Evolutionary conservation across 2,113 vertebrate species (phyloP).

Genomic region (Triplophysa siluroides): DNA sequence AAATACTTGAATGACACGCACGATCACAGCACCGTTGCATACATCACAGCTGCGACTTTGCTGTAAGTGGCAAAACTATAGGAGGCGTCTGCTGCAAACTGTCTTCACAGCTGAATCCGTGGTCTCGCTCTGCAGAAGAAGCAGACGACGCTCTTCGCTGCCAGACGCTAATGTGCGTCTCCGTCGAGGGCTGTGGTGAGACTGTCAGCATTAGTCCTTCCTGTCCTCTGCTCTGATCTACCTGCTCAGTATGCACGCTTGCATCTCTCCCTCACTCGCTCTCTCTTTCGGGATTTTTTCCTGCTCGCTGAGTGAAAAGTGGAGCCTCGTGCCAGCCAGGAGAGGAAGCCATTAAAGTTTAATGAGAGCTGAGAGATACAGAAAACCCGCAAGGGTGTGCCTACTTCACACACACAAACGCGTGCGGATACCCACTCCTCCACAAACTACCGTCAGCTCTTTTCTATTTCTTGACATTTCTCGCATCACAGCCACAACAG

Average conservation of each 20-base stretch:
- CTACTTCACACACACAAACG: conserved; percentile 59
- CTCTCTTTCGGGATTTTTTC: conserved; percentile 57
- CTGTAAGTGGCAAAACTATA: conserved; percentile 2
- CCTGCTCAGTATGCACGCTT: conserved; percentile 39
- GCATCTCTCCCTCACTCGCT: conserved; percentile 28
- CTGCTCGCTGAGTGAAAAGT: conserved; percentile 66
- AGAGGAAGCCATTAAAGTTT: conserved; percentile 86
- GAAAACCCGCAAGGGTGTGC: conserved; percentile 82
- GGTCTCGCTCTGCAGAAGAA: neutral
- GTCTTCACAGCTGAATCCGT: conserved; percentile 7
- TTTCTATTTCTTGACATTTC: conserved; percentile 42
- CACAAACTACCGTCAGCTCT: conserved; percentile 24
- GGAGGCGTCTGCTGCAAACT: neutral
- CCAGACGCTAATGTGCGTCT: conserved; percentile 22
- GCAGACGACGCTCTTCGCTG: conserved; percentile 11
- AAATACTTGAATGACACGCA: neutral
- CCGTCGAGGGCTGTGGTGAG: conserved; percentile 1
- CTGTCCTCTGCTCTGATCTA: conserved; percentile 25
- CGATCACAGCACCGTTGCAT: neutral
- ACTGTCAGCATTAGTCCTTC: conserved; percentile 26
- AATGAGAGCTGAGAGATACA: conserved; percentile 80
- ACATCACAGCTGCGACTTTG: neutral
- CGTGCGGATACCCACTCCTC: conserved; percentile 16
- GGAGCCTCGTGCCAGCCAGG: conserved; percentile 69
- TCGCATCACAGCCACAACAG: neutral